phyloP scores from a whole-genome alignment of 2,888 invertebrate genomes.

The Drosophila ustulata region DNA sequence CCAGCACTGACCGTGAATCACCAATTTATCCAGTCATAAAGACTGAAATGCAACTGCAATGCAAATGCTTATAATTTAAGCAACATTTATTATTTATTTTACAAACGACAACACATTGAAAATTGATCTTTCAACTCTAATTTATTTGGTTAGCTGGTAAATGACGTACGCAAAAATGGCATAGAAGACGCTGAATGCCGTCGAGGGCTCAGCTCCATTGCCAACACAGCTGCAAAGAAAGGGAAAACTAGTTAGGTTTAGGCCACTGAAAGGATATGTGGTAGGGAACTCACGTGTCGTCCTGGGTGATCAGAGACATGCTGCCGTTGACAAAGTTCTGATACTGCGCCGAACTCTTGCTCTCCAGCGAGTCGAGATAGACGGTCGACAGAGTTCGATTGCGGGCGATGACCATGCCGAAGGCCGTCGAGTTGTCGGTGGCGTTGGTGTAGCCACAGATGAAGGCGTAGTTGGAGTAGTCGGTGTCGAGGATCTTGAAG shows the following conservation, averaged over 20 bases:
- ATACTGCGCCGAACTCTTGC: slow-evolving; percentile 30
- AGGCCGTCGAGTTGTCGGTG: slow-evolving; percentile 51
- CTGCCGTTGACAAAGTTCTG: slow-evolving; percentile 60
- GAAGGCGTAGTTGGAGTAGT: slow-evolving; percentile 68
- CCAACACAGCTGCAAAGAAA: slow-evolving; percentile 33
- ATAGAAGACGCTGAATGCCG: slow-evolving; percentile 30
- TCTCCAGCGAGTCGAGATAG: slow-evolving; percentile 46
- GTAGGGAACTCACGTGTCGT: slow-evolving; percentile 57
- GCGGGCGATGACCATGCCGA: slow-evolving; percentile 68
- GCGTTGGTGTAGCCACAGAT: slow-evolving; percentile 77
- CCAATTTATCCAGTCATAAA: not conserved
- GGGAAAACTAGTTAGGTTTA: not conserved
- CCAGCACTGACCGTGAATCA: slow-evolving; percentile 3
- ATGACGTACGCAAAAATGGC: slow-evolving; percentile 36
- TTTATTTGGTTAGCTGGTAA: slow-evolving; percentile 35
- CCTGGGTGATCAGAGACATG: slow-evolving; percentile 67
- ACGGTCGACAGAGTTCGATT: slow-evolving; percentile 40
- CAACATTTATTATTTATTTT: not conserved
- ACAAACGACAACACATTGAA: not conserved
- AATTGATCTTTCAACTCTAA: not conserved
- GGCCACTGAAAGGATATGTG: not conserved
- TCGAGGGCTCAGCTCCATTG: slow-evolving; percentile 40
- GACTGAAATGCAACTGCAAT: not conserved
- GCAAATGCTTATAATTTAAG: not conserved
- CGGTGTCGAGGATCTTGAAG: slow-evolving; percentile 69